Conservation (phyloP, 2,797 vertebrate species). For the Parambassis ranga region DNA sequence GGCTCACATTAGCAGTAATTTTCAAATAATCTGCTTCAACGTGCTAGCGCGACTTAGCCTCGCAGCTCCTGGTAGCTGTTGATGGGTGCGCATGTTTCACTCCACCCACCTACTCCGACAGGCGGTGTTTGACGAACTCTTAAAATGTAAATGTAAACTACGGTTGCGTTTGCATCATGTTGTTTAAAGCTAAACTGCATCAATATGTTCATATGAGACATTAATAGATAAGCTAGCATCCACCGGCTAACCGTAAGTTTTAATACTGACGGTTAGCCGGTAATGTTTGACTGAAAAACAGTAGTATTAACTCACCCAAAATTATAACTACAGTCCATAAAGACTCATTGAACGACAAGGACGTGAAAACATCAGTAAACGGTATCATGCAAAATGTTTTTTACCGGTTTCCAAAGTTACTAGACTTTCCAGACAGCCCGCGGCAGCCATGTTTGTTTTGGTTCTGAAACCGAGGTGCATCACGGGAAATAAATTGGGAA, state of each 20-base stretch:
- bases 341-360: no score
- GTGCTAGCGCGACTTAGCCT: neutral
- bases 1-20: no score
- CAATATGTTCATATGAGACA: no score
- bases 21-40: neutral
- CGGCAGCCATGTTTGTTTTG: neutral
- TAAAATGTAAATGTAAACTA: no score
- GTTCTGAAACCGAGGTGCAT: neutral
- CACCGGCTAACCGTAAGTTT: no score
- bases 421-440: neutral
- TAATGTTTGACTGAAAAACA: no score
- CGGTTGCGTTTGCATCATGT: no score
- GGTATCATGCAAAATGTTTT: neutral
- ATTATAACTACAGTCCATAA: neutral
- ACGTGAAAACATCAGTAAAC: no score
- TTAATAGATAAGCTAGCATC: no score
- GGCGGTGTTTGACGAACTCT: slow-evolving; percentile 8
- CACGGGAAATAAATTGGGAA: slow-evolving; percentile 1
- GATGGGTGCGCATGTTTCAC: neutral
- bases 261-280: no score
- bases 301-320: no score
- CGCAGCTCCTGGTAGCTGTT: neutral
- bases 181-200: no score
- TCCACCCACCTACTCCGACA: neutral
- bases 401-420: neutral